phyloP scores from a whole-genome alignment of 2,888 invertebrate species.

The Pandemis heparana region DNA sequence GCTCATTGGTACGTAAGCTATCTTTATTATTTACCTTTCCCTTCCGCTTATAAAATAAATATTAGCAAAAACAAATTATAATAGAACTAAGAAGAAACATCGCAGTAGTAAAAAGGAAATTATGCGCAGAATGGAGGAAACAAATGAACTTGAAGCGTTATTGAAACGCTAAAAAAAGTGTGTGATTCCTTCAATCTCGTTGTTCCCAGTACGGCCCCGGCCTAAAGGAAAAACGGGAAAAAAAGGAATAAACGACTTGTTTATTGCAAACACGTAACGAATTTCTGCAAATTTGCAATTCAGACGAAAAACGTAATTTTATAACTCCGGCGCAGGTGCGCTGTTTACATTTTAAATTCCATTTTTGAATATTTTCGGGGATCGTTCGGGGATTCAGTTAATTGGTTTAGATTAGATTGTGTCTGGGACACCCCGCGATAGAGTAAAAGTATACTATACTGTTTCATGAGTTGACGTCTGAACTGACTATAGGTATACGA shows the following conservation, averaged over 20 bases:
- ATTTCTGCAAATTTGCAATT: constrained; percentile 14
- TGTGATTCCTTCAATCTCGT: neutral
- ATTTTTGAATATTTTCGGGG: constrained; percentile 13
- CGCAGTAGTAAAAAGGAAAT: too few species aligned
- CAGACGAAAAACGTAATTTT: constrained; percentile 8
- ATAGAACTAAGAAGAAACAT: too few species aligned
- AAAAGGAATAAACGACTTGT: neutral
- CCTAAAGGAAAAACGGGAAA: neutral
- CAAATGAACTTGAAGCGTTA: neutral
- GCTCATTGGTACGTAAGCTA: too few species aligned
- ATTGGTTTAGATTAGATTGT: neutral
- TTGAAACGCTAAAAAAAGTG: neutral
- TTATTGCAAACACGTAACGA: constrained; percentile 3
- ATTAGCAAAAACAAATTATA: too few species aligned
- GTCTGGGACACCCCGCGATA: neutral
- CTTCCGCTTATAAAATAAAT: too few species aligned
- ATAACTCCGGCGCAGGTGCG: constrained; percentile 12
- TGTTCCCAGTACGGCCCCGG: neutral
- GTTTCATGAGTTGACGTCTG: too few species aligned
- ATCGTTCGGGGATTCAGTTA: neutral
- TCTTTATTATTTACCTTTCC: too few species aligned
- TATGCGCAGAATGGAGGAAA: too few species aligned
- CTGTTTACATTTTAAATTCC: constrained; percentile 13
- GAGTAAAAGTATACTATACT: too few species aligned
- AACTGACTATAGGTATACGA: too few species aligned